Evolutionary conservation across 2,888 invertebrate species (phyloP).

Genomic region (Metopia argyrocephala): DNA sequence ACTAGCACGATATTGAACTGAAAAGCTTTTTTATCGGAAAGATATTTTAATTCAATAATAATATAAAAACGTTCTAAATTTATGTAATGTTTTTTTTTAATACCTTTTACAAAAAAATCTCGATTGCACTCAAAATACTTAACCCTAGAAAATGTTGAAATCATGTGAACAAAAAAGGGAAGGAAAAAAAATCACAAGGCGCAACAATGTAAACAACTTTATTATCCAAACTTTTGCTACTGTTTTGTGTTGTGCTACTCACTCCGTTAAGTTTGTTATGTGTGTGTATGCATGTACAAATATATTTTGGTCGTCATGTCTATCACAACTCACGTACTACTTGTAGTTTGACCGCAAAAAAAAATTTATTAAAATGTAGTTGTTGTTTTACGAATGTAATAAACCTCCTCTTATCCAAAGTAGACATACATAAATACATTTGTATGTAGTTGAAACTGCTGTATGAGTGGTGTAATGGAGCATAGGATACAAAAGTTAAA

Average conservation of each 20-base stretch:
- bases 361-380: slow-evolving; percentile 6
- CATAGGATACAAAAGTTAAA: neutral
- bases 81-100: too few relatives aligned
- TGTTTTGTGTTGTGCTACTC: slow-evolving; percentile 51
- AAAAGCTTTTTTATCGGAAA: too few relatives aligned
- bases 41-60: too few relatives aligned
- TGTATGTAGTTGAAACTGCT: neutral
- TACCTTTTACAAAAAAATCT: neutral
- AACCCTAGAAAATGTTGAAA: slow-evolving; percentile 39
- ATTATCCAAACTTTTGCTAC: slow-evolving; percentile 59
- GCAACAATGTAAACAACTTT: slow-evolving; percentile 59
- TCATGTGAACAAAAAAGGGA: neutral
- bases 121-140: neutral
- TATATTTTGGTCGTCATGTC: slow-evolving; percentile 21
- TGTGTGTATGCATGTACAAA: neutral
- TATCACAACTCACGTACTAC: slow-evolving; percentile 57
- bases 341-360: slow-evolving; percentile 58
- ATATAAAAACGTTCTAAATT: too few relatives aligned
- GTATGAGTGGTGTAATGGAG: slow-evolving; percentile 20
- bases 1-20: too few relatives aligned
- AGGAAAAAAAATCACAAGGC: slow-evolving; percentile 41
- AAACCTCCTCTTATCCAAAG: slow-evolving; percentile 40
- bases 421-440: slow-evolving; percentile 6
- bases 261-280: slow-evolving; percentile 1
- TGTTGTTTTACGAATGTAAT: slow-evolving; percentile 33